A percentile compares a stretch with the other conserved stretches of the same genome.
Evolutionary conservation across 2,888 invertebrate genomes (phyloP).

Genomic region (Neoascia interrupta): DNA sequence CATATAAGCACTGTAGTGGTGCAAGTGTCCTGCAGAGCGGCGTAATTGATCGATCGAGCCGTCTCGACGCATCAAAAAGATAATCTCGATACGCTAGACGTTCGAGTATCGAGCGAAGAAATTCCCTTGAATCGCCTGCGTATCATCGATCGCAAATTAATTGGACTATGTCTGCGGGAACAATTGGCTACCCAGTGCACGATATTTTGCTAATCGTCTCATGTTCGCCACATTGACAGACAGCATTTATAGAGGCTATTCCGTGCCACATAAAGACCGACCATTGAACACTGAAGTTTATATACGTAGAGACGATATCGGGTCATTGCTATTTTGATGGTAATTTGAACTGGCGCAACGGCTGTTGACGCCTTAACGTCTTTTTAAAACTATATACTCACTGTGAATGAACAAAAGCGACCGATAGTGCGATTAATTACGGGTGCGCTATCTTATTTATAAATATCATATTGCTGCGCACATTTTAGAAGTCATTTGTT

Average conservation of each 20-base stretch:
- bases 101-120: conserved; percentile 17
- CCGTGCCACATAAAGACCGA: too few relatives aligned
- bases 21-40: conserved; percentile 4
- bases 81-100: conserved; percentile 58
- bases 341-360: conserved; percentile 62
- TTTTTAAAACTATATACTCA: too few relatives aligned
- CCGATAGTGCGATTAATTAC: conserved; percentile 56
- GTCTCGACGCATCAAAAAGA: conserved; percentile 47
- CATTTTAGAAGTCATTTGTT: conserved; percentile 34
- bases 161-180: conserved; percentile 55
- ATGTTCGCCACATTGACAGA: conserved; percentile 51
- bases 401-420: conserved; percentile 33
- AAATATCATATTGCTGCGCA: not conserved
- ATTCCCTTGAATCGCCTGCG: conserved; percentile 25
- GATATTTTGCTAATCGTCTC: conserved; percentile 59
- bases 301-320: conserved; percentile 56
- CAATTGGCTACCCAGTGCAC: conserved; percentile 50
- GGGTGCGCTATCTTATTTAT: conserved; percentile 24
- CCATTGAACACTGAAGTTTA: conserved; percentile 44
- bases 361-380: conserved; percentile 28
- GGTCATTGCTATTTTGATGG: conserved; percentile 68
- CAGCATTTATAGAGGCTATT: too few relatives aligned
- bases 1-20: not conserved
- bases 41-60: conserved; percentile 39
- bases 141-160: conserved; percentile 56